A percentile compares a stretch with the other conserved stretches of the same genome.
Conservation (phyloP, 2,888 invertebrate species). For the Shargacucullia verbasci region DNA sequence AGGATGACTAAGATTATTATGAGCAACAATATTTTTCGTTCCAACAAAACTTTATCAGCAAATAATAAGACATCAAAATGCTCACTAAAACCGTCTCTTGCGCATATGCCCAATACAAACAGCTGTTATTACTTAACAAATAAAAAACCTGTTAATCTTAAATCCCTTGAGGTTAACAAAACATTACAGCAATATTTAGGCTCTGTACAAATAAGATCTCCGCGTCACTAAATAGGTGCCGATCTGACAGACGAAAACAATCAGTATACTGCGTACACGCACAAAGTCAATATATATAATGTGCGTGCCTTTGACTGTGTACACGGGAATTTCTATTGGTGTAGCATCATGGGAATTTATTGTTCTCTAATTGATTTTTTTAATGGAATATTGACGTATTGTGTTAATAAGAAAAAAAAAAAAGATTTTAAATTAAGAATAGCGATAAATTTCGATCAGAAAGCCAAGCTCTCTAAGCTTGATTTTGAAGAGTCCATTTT, state of each 20-base stretch:
- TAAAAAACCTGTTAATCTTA: conserved; percentile 78
- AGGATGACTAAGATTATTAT: background rate
- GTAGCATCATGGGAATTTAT: conserved; percentile 33
- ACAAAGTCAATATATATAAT: conserved; percentile 72
- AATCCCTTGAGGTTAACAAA: conserved; percentile 86
- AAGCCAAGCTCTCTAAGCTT: too few species aligned
- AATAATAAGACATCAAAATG: conserved; percentile 34
- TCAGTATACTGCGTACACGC: conserved; percentile 70
- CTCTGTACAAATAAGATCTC: conserved; percentile 73
- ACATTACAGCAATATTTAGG: conserved; percentile 84
- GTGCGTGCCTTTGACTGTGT: conserved; percentile 59
- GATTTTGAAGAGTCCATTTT: too few species aligned
- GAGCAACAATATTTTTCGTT: too few species aligned
- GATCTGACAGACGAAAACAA: conserved; percentile 80
- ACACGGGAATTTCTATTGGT: conserved; percentile 52
- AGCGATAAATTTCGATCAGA: too few species aligned
- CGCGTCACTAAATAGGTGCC: conserved; percentile 81
- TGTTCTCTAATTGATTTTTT: conserved; percentile 18
- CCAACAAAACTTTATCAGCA: too few species aligned
- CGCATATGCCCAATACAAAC: conserved; percentile 72
- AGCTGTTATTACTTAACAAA: conserved; percentile 84
- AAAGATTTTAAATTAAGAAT: too few species aligned
- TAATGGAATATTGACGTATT: too few species aligned
- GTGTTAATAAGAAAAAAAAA: too few species aligned
- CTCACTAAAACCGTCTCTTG: conserved; percentile 60